A percentile compares a stretch with the other conserved stretches of the same genome.
Conservation (phyloP, 2,888 invertebrate species). For the Teleogryllus oceanicus region DNA sequence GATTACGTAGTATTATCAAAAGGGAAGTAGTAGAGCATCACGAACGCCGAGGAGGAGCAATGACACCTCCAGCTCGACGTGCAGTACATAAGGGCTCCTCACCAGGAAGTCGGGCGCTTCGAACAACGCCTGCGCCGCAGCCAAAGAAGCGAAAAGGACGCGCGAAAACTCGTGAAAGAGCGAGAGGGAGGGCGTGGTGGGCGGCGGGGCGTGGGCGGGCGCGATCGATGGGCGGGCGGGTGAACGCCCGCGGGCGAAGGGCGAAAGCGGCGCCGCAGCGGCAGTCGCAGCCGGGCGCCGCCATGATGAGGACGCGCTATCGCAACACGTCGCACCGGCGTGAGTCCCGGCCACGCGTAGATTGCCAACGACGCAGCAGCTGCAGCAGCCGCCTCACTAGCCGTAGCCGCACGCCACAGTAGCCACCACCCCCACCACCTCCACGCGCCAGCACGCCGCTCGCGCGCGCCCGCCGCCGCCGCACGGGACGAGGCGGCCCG, state of each 20-base stretch:
- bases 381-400: neutral
- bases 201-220: neutral
- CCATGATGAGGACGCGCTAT: neutral
- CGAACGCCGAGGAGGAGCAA: too few species aligned
- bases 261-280: neutral
- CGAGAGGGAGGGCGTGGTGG: neutral
- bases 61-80: too few species aligned
- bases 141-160: conserved; percentile 3
- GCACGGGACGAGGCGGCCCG: too few species aligned
- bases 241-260: neutral
- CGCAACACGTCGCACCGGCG: neutral
- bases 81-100: too few species aligned
- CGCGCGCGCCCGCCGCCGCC: neutral
- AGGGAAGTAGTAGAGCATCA: too few species aligned
- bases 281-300: neutral
- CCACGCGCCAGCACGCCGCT: neutral
- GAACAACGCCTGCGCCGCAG: neutral
- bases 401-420: neutral
- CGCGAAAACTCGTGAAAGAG: neutral
- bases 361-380: too few species aligned
- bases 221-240: conserved; percentile 18
- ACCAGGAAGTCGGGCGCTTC: neutral
- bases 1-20: too few species aligned
- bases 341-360: neutral
- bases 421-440: neutral